Evolutionary conservation across 2,113 vertebrate species (phyloP), one percentile per base, ranked within the genome.

Genomic region (Myrmecobius fasciatus): DNA sequence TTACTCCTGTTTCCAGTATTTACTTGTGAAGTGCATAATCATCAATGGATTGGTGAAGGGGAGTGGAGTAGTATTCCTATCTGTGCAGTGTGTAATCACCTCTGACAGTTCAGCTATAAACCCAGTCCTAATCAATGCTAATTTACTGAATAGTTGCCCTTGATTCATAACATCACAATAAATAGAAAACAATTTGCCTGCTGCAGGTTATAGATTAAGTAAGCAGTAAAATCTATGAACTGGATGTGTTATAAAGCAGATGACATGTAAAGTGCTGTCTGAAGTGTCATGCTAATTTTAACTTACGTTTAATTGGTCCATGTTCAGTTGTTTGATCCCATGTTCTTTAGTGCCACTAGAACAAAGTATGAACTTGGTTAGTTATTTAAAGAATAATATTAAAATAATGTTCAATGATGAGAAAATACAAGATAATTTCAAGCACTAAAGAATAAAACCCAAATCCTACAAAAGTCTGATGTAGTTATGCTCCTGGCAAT

Each of bases 401-500:
- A 83, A 83, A 83, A 43, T 20, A 83, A 43, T 48, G 46, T 49
- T 49, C 26, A 83, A 25, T 53, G 28, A 89, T n/a, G 3, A 90
- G 26, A 51, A 91, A 67, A 12, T 28, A 3, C 5, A 43, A 47
- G 0, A 92, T 31, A 20, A 48, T 49, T 47, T 91, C 22, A 91
- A 25, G 51, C 17, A 51, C 53, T 56, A 31, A 91, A 94, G 28
- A 31, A 20, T 53, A 22, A n/a, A 96, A 89, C 67, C 12, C 20
- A 93, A 26, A 48, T 90, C 43, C 31, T 20, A n/a, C 10, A 46
- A 53, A 97, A 94, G 93, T 1, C 25, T 11, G 96, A 91, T 52
- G 60, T 43, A 51, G n/a, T 2, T 91, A 91, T 93, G 46, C 31
- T 91, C 89, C 53, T 10, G 48, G 67, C 90, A 53, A 88, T 28